These are phyloP conservation scores for Microhierax caerulescens DNA, from an alignment of 2,797 vertebrate genomes.

Conservation along the genomic window DNA sequence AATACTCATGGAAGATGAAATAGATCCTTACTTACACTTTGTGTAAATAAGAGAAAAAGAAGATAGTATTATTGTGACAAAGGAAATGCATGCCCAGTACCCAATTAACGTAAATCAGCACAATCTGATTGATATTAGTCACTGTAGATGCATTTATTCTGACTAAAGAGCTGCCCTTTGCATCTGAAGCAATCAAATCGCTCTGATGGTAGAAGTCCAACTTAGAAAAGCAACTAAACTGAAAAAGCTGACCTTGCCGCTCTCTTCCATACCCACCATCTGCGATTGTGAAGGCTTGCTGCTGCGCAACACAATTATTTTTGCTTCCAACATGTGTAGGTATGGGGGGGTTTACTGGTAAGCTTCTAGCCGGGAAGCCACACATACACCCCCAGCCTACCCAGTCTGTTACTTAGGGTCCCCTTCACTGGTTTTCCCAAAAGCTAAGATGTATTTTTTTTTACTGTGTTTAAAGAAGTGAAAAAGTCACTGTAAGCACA, in stretches of 20 bases:
- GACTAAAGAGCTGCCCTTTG: not conserved
- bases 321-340: rapidly evolving
- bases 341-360: rapidly evolving
- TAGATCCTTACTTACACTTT: not conserved
- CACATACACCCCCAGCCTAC: rapidly evolving
- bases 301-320: rapidly evolving
- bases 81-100: not conserved
- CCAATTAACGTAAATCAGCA: not conserved
- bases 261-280: not conserved
- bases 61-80: not conserved
- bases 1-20: not conserved
- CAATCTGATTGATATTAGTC: not conserved
- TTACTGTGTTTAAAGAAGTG: rapidly evolving
- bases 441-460: not conserved
- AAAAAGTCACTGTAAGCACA: not conserved
- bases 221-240: not conserved
- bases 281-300: rapidly evolving
- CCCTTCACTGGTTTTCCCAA: not conserved
- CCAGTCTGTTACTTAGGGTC: not conserved
- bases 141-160: not conserved
- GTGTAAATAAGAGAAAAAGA: slow-evolving; percentile 4
- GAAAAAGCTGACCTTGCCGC: not conserved
- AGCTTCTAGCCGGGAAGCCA: not conserved
- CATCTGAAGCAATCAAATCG: not conserved
- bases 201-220: not conserved